phyloP scores from a whole-genome alignment of 2,888 invertebrate genomes.

The Eupithecia inturbata region DNA sequence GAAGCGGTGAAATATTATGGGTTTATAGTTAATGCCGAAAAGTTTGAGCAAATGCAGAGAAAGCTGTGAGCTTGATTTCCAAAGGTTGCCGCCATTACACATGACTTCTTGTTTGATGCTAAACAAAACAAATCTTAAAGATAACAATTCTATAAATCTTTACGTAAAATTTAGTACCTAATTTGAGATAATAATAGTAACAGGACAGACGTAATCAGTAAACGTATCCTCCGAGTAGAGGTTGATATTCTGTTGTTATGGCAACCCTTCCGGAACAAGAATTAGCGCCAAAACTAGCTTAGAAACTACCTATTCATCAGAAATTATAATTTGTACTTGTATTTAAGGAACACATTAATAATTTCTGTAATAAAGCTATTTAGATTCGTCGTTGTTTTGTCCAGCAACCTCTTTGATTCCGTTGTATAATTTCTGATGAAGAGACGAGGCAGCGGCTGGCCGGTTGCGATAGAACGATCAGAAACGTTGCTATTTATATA shows the following conservation, averaged over 20 bases:
- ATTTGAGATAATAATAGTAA: constrained; percentile 32
- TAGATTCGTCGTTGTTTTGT: constrained; percentile 25
- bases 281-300: constrained; percentile 57
- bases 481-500: constrained; percentile 64
- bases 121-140: constrained; percentile 32
- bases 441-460: constrained; percentile 54
- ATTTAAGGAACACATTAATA: not conserved
- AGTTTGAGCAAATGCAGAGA: constrained; percentile 79
- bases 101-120: constrained; percentile 25
- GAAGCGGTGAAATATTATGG: constrained; percentile 73
- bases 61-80: constrained; percentile 78
- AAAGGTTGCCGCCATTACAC: constrained; percentile 62
- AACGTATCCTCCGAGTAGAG: constrained; percentile 27
- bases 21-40: constrained; percentile 59
- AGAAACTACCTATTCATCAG: constrained; percentile 31
- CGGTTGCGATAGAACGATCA: constrained; percentile 63
- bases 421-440: constrained; percentile 44
- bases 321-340: constrained; percentile 35
- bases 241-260: constrained; percentile 47
- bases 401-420: not conserved
- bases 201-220: constrained; percentile 29
- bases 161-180: constrained; percentile 30
- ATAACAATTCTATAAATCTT: constrained; percentile 35
- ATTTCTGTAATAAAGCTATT: constrained; percentile 12
- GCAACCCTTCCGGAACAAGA: constrained; percentile 68